Base-by-base conservation (phyloP, 1,140 invertebrate species). In the Parasteatoda tepidariorum region DNA sequence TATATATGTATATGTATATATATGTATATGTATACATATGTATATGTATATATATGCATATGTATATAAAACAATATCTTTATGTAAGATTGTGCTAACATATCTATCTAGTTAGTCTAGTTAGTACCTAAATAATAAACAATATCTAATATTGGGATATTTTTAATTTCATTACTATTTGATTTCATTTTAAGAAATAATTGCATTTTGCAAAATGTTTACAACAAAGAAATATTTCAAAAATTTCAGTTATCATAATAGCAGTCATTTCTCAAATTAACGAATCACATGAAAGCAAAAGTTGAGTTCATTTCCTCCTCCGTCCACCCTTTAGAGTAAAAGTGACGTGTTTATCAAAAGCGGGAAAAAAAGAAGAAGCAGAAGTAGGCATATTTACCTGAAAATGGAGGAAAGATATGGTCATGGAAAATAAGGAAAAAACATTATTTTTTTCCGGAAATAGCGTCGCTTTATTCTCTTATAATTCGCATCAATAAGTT, bases 381-480 rank as follows among this genome's bases (percentile, higher is more conserved):
- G n/a, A n/a, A n/a, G n/a, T n/a, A 71, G 31, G 6, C 26, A 13
- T n/a, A 75, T 41, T 75, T 75, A 73, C 70, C 68, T 38, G 34
- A 24, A 62, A 34, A 18, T 62, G 18, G 57, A 75, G 73, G 73
- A 75, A 75, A 74, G 55, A 34, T 38, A 15, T 38, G 73, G 34
- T 15, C 28, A 26, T 22, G 15, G 13, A 75, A 75, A 75, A 62
- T 62, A 75, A 62, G 73, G 57, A 62, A 38, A 75, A 75, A 41
- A 34, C 22, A 26, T n/a, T n/a, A 13, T 30, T 55, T 34, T 75
- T 61, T 75, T 75, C 73, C 55, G 73, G 55, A 75, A 75, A 75
- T 62, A 75, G 31, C 6, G 24, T 59, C 57, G 9, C 24, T 7
- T 2, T 59, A 59, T 26, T 59, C n/a, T 59, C 57, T 59, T n/a